A percentile compares a stretch with the other conserved stretches of the same genome.
These are phyloP conservation scores for Delphinapterus leucas DNA, from an alignment of 2,113 vertebrate genomes.

Conservation along the genomic window DNA sequence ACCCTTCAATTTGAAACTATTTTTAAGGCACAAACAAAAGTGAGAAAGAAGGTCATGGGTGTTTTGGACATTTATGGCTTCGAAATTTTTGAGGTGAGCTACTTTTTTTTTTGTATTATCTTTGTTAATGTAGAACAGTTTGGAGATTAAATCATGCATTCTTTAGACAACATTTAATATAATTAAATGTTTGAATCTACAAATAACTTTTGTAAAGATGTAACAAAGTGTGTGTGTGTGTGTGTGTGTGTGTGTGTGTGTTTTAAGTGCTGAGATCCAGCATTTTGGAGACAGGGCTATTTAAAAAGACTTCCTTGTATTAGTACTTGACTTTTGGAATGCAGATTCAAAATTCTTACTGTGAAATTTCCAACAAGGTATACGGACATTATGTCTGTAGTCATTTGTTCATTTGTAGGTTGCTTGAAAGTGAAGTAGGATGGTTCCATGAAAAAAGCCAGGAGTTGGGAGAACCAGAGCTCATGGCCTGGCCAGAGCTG, in stretches of 20 bases:
- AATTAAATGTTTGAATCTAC: neutral
- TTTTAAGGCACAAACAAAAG: constrained; percentile 92
- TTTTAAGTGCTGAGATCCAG: neutral
- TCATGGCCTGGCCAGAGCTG: neutral
- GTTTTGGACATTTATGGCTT: constrained; percentile 99
- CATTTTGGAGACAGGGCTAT: neutral
- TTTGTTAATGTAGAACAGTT: neutral
- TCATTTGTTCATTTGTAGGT: neutral
- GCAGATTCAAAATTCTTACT: neutral
- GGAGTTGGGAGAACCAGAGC: neutral
- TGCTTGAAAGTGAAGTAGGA: neutral
- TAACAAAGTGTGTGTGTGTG: neutral
- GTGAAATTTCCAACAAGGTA: neutral
- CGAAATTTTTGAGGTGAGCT: constrained; percentile 98
- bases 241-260: too few species aligned
- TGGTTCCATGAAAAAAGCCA: neutral
- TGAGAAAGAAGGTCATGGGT: constrained; percentile 99
- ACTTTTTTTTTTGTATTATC: neutral
- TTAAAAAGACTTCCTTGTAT: neutral
- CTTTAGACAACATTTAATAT: neutral
- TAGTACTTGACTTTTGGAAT: neutral
- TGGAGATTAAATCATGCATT: neutral
- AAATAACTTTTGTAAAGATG: neutral
- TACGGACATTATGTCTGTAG: neutral
- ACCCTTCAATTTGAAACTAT: constrained; percentile 38